These are phyloP conservation scores for Samia ricini DNA, from an alignment of 1,140 invertebrate genomes.

Conservation along the genomic window DNA sequence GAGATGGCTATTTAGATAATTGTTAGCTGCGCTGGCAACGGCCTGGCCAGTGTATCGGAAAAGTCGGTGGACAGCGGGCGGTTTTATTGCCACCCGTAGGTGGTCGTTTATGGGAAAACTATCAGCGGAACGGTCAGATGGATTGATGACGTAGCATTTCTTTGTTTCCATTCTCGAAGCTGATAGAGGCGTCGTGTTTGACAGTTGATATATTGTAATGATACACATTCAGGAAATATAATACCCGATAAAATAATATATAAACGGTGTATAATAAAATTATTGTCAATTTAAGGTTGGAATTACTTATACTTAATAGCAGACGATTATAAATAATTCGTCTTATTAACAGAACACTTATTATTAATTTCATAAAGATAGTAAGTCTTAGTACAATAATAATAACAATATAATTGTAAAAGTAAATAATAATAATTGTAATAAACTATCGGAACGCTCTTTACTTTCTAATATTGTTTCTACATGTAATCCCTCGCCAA, in stretches of 20 bases:
- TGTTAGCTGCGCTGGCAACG: conserved; percentile 59
- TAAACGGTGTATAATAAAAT: not conserved
- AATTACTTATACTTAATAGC: too few relatives aligned
- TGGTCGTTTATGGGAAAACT: conserved; percentile 72
- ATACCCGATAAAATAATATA: not conserved
- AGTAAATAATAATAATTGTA: too few relatives aligned
- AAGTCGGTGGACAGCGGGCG: conserved; percentile 55
- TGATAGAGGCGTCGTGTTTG: conserved; percentile 28
- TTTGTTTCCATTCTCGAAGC: conserved; percentile 30
- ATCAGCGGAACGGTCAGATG: conserved; percentile 54
- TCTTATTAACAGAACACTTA: too few relatives aligned
- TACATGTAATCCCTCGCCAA: conserved; percentile 17
- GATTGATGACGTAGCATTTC: conserved; percentile 60
- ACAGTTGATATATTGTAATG: conserved; percentile 25
- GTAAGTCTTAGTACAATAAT: too few relatives aligned
- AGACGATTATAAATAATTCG: too few relatives aligned
- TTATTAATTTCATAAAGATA: too few relatives aligned
- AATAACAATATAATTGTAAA: too few relatives aligned
- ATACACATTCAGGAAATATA: not conserved
- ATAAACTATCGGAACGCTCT: not conserved
- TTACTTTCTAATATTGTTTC: conserved; percentile 20
- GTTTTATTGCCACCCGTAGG: conserved; percentile 64
- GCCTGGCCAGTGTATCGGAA: conserved; percentile 69
- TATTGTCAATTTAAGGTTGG: too few relatives aligned
- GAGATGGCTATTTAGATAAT: conserved; percentile 78